Evolutionary conservation across 1,140 invertebrate species (phyloP).

Genomic region (Apis dorsata): DNA sequence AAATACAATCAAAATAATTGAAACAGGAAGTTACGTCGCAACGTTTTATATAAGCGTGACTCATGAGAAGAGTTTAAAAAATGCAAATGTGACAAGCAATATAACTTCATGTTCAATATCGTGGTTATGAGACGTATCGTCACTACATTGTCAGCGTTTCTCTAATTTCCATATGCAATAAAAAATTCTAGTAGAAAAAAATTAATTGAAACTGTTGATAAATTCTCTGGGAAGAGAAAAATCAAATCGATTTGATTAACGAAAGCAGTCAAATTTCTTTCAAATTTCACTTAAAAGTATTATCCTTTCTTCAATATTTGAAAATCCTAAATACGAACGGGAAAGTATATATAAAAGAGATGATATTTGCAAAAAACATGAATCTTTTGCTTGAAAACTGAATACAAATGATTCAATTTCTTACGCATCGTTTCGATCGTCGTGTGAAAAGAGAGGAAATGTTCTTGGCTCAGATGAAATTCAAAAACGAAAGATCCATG

Average conservation of each 20-base stretch:
- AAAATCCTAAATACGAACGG: constrained; percentile 26
- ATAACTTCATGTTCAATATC: not conserved
- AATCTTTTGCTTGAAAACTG: constrained; percentile 49
- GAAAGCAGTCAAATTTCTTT: constrained; percentile 19
- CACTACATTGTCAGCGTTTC: not conserved
- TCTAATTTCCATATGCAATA: constrained; percentile 1
- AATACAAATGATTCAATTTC: constrained; percentile 59
- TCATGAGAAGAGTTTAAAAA: not conserved
- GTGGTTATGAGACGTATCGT: not conserved
- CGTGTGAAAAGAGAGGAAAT: not conserved
- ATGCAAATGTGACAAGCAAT: not conserved
- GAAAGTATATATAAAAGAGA: constrained; percentile 34
- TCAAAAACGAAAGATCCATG: constrained; percentile 57
- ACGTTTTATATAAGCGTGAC: constrained; percentile 17
- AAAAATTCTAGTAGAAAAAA: not conserved
- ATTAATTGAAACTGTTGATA: not conserved
- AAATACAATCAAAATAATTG: not conserved
- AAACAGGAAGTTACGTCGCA: not conserved
- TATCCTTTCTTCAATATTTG: not conserved
- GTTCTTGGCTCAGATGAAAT: constrained; percentile 22
- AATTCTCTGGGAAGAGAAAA: not conserved
- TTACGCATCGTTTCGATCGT: constrained; percentile 6
- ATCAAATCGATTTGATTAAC: constrained; percentile 28
- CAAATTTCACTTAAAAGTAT: constrained; percentile 42
- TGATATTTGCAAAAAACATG: constrained; percentile 55